Percentiles rank a stretch among this genome's conserved stretches.
Conservation (phyloP, 2,113 vertebrate species). For the Dascyllus trimaculatus region DNA sequence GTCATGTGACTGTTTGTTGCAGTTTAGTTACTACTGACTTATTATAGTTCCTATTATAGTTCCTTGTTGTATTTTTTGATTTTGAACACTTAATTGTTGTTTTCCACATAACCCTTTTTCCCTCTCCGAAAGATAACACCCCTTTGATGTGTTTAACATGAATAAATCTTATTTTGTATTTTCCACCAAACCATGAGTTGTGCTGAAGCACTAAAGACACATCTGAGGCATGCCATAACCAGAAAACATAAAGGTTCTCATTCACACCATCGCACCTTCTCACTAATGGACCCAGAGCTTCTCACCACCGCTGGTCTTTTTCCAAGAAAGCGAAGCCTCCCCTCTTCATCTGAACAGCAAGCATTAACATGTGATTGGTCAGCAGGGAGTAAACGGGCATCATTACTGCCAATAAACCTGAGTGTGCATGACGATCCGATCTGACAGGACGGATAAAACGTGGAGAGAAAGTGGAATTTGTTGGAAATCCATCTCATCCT, state of each 20-base stretch:
- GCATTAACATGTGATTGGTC: conserved; percentile 72
- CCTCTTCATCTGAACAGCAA: conserved; percentile 44
- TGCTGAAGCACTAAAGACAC: neutral
- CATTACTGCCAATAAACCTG: conserved; percentile 75
- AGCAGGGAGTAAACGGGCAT: conserved; percentile 63
- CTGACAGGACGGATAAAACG: conserved; percentile 59
- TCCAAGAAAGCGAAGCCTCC: conserved; percentile 38
- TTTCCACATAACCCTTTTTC: neutral
- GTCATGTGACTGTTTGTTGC: too few species aligned
- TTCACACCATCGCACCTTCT: conserved; percentile 34
- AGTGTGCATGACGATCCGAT: conserved; percentile 58
- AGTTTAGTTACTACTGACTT: too few species aligned
- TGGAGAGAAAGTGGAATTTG: conserved; percentile 34
- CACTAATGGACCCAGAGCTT: conserved; percentile 13
- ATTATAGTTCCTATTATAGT: too few species aligned
- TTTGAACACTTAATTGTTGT: neutral
- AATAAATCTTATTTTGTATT: neutral
- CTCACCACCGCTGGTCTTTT: conserved; percentile 27
- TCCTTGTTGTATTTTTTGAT: neutral
- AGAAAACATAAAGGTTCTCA: conserved; percentile 13
- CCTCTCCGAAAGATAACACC: neutral
- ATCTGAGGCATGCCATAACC: conserved; percentile 27
- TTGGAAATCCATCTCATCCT: conserved; percentile 40
- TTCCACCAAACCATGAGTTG: neutral
- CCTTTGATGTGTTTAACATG: neutral